Conservation (phyloP, 2,797 vertebrate genomes). For the Sebastes hubbsi region DNA sequence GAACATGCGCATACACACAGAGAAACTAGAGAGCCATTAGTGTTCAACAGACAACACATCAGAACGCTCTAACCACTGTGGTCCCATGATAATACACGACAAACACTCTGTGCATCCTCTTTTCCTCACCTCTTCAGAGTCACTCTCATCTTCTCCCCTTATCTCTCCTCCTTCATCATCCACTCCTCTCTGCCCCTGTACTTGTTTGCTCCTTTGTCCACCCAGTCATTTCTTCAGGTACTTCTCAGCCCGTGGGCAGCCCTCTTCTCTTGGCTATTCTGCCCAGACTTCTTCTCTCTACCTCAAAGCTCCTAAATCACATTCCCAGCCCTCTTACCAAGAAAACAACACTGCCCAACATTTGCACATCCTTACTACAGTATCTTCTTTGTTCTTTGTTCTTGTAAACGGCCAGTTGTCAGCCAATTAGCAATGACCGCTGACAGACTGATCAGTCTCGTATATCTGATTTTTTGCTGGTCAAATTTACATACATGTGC, state of each 20-base stretch:
- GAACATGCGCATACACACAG: constrained; percentile 16
- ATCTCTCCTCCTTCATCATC: constrained; percentile 27
- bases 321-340: background rate
- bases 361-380: background rate
- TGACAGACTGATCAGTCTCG: no score
- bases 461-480: no score
- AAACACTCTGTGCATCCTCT: constrained; percentile 33
- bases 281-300: background rate
- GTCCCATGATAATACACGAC: constrained; percentile 49
- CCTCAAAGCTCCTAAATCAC: background rate
- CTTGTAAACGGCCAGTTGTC: no score
- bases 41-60: constrained; percentile 57
- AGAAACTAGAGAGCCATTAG: constrained; percentile 59
- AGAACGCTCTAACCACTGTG: constrained; percentile 27
- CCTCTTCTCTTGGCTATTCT: background rate
- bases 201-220: constrained; percentile 24
- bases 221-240: constrained; percentile 10
- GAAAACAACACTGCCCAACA: background rate
- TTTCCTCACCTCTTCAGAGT: constrained; percentile 16
- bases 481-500: no score
- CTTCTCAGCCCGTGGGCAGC: background rate
- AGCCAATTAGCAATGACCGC: no score
- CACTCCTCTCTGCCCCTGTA: background rate
- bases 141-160: constrained; percentile 4
- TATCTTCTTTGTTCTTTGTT: background rate